These are phyloP conservation scores for Tribolium freemani DNA, from an alignment of 2,888 invertebrate species.

Conservation along the genomic window DNA sequence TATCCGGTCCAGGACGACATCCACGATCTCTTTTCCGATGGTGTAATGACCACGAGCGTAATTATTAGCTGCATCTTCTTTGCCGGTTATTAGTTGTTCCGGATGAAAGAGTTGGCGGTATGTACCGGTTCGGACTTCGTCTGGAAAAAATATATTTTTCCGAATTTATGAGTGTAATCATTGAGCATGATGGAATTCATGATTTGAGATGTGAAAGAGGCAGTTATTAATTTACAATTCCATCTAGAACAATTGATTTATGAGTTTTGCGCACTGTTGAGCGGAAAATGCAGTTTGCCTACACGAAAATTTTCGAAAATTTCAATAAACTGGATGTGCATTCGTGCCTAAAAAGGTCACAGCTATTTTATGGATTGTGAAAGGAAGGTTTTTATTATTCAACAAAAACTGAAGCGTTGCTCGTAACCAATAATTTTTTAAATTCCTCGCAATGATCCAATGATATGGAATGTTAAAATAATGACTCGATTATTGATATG, in stretches of 20 bases:
- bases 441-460: too few relatives aligned
- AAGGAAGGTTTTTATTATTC: too few relatives aligned
- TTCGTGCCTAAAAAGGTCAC: background rate
- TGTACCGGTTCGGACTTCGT: slow-evolving; percentile 86
- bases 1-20: slow-evolving; percentile 84
- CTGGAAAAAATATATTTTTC: slow-evolving; percentile 64
- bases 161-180: slow-evolving; percentile 2
- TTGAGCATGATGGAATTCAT: background rate
- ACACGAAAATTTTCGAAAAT: slow-evolving; percentile 1
- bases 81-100: slow-evolving; percentile 92
- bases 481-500: too few relatives aligned
- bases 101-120: slow-evolving; percentile 91
- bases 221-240: background rate
- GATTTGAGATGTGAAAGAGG: background rate
- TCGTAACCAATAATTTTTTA: too few relatives aligned
- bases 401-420: too few relatives aligned
- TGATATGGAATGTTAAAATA: too few relatives aligned
- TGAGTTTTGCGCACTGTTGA: background rate
- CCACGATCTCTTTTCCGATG: slow-evolving; percentile 91
- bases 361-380: too few relatives aligned
- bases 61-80: slow-evolving; percentile 95
- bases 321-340: background rate
- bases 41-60: slow-evolving; percentile 96
- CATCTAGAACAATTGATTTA: slow-evolving; percentile 2
- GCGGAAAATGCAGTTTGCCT: slow-evolving; percentile 11